Evolutionary conservation across 2,797 vertebrate genomes (phyloP).

Genomic region (Anguilla pacifica): DNA sequence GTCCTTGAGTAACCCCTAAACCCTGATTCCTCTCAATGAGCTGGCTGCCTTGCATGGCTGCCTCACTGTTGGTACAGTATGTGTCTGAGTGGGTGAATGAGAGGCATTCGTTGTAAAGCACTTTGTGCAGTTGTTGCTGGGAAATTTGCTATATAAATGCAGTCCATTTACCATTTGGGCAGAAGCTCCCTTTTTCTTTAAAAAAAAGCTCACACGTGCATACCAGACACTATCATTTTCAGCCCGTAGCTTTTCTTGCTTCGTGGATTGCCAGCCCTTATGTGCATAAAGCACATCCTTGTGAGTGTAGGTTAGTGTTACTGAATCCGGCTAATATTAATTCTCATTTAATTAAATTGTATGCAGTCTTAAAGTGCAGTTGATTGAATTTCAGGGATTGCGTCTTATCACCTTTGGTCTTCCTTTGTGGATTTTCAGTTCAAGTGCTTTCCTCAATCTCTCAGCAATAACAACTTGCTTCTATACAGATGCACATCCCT

Average conservation of each 20-base stretch:
- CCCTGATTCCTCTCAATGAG: no score
- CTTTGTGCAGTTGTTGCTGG: no score
- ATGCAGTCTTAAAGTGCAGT: background rate
- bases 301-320: background rate
- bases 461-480: constrained; percentile 7
- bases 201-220: background rate
- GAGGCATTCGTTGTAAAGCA: no score
- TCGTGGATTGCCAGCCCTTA: background rate
- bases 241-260: background rate
- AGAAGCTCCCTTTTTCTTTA: background rate
- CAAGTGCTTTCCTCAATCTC: background rate
- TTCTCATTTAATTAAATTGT: background rate
- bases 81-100: no score
- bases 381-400: background rate
- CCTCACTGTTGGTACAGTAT: no score
- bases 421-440: background rate
- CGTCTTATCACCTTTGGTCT: background rate
- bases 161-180: background rate
- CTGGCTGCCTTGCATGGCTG: no score
- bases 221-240: background rate
- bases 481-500: background rate
- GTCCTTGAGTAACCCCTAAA: no score
- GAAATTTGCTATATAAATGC: no score
- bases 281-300: background rate
- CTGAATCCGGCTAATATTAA: background rate